Percentiles rank a stretch among this genome's conserved stretches.
These are phyloP conservation scores for Anas bahamensis DNA, from an alignment of 2,797 vertebrate genomes.

Conservation along the genomic window DNA sequence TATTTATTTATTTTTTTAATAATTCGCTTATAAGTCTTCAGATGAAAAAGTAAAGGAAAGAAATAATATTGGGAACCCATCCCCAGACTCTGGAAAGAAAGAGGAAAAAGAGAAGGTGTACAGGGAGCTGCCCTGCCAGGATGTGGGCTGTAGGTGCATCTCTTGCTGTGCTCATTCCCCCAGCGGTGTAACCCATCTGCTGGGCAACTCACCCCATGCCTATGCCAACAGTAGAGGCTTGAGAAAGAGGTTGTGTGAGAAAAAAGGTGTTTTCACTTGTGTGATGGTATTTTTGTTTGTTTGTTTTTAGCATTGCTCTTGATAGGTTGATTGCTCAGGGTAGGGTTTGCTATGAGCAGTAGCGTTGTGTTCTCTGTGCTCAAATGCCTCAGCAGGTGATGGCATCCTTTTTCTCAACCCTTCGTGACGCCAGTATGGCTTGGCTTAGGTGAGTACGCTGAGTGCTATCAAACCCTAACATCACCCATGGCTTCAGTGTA, in stretches of 20 bases:
- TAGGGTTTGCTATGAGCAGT: rapidly evolving
- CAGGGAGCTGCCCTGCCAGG: neutral
- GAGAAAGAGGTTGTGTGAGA: neutral
- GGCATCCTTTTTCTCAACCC: neutral
- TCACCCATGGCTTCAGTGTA: neutral
- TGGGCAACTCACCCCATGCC: neutral
- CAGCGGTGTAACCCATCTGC: neutral
- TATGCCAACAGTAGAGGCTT: neutral
- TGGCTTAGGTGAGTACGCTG: neutral
- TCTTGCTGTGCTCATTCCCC: rapidly evolving
- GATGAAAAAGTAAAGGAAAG: neutral
- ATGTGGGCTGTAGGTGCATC: neutral
- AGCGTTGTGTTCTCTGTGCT: too few species aligned
- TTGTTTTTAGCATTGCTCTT: neutral
- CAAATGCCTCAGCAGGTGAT: neutral
- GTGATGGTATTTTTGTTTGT: neutral
- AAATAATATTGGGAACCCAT: neutral
- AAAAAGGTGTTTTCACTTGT: neutral
- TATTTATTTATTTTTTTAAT: neutral
- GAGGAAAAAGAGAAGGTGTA: neutral
- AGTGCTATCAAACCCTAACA: neutral
- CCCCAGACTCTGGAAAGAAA: neutral
- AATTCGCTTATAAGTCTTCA: neutral
- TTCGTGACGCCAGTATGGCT: neutral
- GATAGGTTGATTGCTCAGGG: neutral